Base-by-base conservation (phyloP, 2,113 vertebrate genomes). In the Porphyrio hochstetteri region DNA sequence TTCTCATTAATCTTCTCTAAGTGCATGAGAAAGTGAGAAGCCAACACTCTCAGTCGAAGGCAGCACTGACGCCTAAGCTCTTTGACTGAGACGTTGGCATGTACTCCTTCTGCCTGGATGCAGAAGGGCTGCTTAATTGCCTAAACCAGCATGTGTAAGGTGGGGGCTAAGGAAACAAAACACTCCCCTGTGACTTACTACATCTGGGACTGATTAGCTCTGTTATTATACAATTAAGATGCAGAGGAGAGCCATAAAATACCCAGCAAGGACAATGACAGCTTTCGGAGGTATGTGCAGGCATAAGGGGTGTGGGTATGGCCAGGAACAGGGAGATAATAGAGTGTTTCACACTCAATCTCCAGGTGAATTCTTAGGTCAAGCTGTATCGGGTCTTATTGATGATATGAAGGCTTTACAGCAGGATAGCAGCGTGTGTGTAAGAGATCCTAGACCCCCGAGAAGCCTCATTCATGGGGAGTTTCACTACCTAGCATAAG, bases 1-100 rank as follows among this genome's bases (percentile, higher is more conserved):
- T 85, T 85, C 69, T 46, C 86, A 85, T 96, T 93, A 76, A 88
- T 97, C 91, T 90, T 64, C 82, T 90, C 7, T 53, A 95, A 91
- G 70, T 76, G 60, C 46, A 75, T 3, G 2, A 50, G 88, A 88
- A 93, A 94, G 69, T 7, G 25, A 79, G 53, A 60, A 76, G 70
- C 57, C 77, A 77, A 16, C 28, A 74, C 68, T 46, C 61, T 91
- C 80, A 67, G n/a, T 72, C 69, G 60, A 27, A 90, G 67, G 48
- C 82, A 92, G 48, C 53, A 69, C 53, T 65, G 61, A 21, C 4
- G 5, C 33, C 59, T 61, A 8, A 89, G 71, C 55, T 82, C 48
- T 79, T 31, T 57, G 81, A 36, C 56, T 81, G 42, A 77, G 65
- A 10, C 28, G 20, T 10, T 4, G 2, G 16, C 74, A 33, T 25